Conservation (phyloP, 1,140 invertebrate genomes). For the Phortica variegata region DNA sequence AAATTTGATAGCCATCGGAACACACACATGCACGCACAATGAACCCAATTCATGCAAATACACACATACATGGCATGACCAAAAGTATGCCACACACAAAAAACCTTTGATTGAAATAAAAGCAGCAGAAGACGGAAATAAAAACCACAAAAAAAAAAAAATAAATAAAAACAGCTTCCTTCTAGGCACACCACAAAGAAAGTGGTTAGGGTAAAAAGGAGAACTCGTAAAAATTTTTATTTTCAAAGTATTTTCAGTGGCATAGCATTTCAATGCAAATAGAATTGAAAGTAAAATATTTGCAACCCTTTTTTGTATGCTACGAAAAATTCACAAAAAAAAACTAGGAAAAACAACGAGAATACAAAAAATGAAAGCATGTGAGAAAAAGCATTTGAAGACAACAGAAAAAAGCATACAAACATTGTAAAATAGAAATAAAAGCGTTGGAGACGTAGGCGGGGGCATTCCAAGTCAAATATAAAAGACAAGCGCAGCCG, state of each 20-base stretch:
- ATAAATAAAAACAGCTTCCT: background rate
- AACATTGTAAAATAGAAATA: background rate
- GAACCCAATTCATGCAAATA: slow-evolving; percentile 17
- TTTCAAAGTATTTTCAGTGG: too few species aligned
- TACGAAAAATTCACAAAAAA: too few species aligned
- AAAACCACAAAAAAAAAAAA: slow-evolving; percentile 1
- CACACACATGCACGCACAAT: slow-evolving; percentile 8
- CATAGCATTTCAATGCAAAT: slow-evolving; percentile 48
- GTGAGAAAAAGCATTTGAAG: slow-evolving; percentile 3
- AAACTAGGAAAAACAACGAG: slow-evolving; percentile 10
- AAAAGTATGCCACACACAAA: slow-evolving; percentile 15
- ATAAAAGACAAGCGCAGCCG: slow-evolving; percentile 31
- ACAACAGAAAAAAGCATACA: background rate
- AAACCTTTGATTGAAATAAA: slow-evolving; percentile 41
- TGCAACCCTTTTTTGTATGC: slow-evolving; percentile 49
- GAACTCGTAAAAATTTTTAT: too few species aligned
- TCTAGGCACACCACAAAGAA: too few species aligned
- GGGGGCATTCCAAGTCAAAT: too few species aligned
- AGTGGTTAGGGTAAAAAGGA: too few species aligned
- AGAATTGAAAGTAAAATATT: slow-evolving; percentile 35
- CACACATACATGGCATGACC: slow-evolving; percentile 11
- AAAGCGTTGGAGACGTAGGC: background rate
- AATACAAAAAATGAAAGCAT: slow-evolving; percentile 7
- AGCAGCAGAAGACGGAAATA: slow-evolving; percentile 33
- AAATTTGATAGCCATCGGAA: slow-evolving; percentile 20